Base-by-base conservation (phyloP, 2,113 vertebrate genomes). In the Urocolius indicus region DNA sequence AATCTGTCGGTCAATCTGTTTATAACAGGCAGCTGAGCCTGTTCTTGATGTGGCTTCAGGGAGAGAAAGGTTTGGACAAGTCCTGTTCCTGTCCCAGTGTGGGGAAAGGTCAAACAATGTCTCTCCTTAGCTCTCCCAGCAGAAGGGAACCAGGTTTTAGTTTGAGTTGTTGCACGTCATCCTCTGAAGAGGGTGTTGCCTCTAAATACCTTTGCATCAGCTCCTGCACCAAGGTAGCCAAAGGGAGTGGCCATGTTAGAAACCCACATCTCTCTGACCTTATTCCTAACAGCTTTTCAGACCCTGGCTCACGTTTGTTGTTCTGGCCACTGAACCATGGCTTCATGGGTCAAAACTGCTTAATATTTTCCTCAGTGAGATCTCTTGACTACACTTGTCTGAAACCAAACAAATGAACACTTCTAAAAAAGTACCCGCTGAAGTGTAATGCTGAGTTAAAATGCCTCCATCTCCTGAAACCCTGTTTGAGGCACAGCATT, bases 381-480 rank as follows among this genome's bases (percentile, higher is more conserved):
- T 46, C 34, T 75, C n/a, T 48, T 41, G 21, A 11, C 49, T 79
- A 1, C 3, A 8, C 68, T 71, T 63, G 32, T 45, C 51, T 8
- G 16, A 69, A 90, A 67, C 8, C 48, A 86, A 52, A 54, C 18
- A n/a, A 43, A 29, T 3, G 32, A 80, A 51, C 18, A 9, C 79
- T 71, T 72, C 14, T 10, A 13, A 23, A 26, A 13, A 58, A 90
- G 83, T 13, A 41, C 18, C 13, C 52, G 3, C 52, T 4, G 36
- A 13, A 76, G 82, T 23, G 29, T 48, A 15, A 13, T 77, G 54
- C 43, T 57, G 13, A 3, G n/a, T 51, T 68, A 36, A 45, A 71
- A 10, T 11, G 5, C 2, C 0, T 1, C 10, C 4, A 2, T 78
- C 16, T 55, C 20, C 21, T 76, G 6, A 5, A 23, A 4, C 65